phyloP scores from a whole-genome alignment of 2,113 vertebrate species.

The Albula glossodonta region DNA sequence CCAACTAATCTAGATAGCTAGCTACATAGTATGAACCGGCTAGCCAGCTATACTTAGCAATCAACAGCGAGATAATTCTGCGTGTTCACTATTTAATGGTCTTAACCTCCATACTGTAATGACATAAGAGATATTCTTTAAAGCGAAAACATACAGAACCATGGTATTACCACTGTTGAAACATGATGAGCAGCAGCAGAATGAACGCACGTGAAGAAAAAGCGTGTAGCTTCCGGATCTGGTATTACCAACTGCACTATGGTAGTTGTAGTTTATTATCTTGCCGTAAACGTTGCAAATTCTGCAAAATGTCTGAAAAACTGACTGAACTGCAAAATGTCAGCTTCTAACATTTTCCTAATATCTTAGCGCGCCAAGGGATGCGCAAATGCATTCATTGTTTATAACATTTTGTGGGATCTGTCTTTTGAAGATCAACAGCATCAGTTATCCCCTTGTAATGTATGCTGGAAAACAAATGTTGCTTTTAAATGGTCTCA shows the following conservation, averaged over 20 bases:
- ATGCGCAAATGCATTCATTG: background rate
- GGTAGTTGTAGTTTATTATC: constrained; percentile 38
- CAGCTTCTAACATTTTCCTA: background rate
- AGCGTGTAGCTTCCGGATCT: constrained; percentile 31
- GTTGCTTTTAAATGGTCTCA: background rate
- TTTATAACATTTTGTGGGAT: background rate
- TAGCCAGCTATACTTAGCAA: background rate
- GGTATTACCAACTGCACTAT: constrained; percentile 34
- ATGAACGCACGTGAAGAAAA: background rate
- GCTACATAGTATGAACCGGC: no score
- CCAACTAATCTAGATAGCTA: no score
- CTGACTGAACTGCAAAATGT: background rate
- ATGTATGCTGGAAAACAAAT: background rate
- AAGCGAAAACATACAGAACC: background rate
- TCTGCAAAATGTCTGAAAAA: background rate
- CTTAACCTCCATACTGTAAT: background rate
- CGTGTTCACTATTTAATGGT: background rate
- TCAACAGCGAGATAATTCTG: background rate
- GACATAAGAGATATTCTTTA: background rate
- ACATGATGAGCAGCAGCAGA: no score
- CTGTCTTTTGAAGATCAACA: background rate
- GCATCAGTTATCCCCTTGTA: background rate
- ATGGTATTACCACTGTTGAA: background rate
- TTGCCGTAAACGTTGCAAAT: background rate
- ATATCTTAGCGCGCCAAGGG: background rate